These are phyloP conservation scores for Orchesellides sinensis DNA, from an alignment of 2,888 invertebrate genomes.

Conservation along the genomic window DNA sequence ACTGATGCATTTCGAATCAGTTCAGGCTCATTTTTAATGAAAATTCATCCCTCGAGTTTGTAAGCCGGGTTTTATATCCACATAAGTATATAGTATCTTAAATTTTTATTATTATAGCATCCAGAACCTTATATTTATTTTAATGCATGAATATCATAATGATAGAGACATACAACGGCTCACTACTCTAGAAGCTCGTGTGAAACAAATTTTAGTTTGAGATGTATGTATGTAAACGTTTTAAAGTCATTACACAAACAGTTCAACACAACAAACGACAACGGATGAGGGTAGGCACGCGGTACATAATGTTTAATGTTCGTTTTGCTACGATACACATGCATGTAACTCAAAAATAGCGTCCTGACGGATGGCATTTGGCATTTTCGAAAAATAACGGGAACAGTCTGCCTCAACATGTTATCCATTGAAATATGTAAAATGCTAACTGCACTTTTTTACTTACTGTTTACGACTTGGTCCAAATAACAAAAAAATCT, in stretches of 20 bases:
- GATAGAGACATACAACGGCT: too few species aligned
- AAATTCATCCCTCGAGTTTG: neutral
- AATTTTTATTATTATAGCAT: too few species aligned
- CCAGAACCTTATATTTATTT: too few species aligned
- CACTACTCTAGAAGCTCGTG: too few species aligned
- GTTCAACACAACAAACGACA: conserved; percentile 14
- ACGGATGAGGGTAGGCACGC: conserved; percentile 9
- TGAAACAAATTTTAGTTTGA: too few species aligned
- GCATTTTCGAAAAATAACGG: conserved; percentile 51
- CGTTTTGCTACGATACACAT: neutral
- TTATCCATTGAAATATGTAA: conserved; percentile 12
- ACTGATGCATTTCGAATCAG: conserved; percentile 6
- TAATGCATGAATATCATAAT: too few species aligned
- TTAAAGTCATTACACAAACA: conserved; percentile 40
- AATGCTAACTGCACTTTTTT: neutral
- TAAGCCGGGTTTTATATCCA: too few species aligned
- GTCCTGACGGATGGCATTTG: conserved; percentile 54
- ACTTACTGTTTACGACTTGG: neutral
- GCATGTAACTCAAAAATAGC: conserved; percentile 14
- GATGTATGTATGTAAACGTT: too few species aligned
- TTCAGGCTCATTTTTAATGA: neutral
- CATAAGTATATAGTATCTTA: too few species aligned
- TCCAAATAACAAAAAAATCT: neutral
- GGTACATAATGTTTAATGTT: conserved; percentile 8
- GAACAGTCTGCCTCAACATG: conserved; percentile 45